phyloP scores from a whole-genome alignment of 2,113 vertebrate genomes.

The Passer domesticus region DNA sequence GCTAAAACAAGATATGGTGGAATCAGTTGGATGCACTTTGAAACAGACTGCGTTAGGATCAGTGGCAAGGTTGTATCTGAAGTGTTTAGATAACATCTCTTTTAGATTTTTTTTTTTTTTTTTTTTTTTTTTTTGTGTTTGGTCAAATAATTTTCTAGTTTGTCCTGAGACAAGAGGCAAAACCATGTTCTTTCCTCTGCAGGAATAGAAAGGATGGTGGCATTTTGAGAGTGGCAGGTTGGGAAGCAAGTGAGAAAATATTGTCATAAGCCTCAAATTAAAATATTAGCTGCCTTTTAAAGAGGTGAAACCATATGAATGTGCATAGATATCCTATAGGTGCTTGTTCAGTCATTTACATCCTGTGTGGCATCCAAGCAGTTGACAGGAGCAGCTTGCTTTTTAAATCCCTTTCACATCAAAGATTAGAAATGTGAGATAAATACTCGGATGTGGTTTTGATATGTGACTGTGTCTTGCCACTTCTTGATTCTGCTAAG shows the following conservation, averaged over 20 bases:
- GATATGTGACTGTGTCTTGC: neutral
- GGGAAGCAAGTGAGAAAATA: neutral
- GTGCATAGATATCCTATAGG: neutral
- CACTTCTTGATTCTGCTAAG: neutral
- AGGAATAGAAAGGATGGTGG: neutral
- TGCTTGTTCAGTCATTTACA: neutral
- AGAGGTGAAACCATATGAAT: neutral
- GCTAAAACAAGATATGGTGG: neutral
- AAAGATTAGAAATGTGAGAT: conserved; percentile 10
- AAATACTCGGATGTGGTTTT: neutral
- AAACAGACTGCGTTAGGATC: neutral
- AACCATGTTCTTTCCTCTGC: neutral
- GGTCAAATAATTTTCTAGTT: neutral
- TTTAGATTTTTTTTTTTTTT: neutral
- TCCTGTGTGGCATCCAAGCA: neutral
- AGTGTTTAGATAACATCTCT: neutral
- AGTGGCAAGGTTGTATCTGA: neutral
- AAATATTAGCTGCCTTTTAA: neutral
- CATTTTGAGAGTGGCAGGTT: neutral
- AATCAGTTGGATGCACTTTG: neutral
- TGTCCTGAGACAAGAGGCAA: neutral
- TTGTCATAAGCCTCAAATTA: neutral
- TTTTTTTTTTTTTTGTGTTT: neutral
- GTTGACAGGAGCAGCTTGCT: neutral
- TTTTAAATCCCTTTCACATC: conserved; percentile 9